Evolutionary conservation across 2,113 vertebrate genomes (phyloP).

Genomic region (Donacobius atricapilla): DNA sequence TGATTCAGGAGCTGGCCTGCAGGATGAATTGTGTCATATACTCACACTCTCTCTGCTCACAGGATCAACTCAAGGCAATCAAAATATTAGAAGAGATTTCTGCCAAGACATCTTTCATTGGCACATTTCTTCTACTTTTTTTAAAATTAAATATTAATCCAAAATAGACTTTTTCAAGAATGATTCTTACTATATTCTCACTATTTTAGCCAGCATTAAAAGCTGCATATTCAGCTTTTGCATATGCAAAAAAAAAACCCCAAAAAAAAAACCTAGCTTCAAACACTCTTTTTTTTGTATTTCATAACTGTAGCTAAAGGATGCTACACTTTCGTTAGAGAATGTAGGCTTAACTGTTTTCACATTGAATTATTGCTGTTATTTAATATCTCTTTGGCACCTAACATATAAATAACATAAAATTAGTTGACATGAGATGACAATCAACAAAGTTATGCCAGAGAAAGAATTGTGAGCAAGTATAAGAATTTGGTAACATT

Average conservation of each 20-base stretch:
- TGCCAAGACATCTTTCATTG: not conserved
- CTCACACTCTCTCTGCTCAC: not conserved
- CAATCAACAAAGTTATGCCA: not conserved
- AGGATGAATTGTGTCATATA: fast-evolving
- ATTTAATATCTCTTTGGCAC: not conserved
- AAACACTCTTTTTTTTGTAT: not conserved
- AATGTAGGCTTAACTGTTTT: not conserved
- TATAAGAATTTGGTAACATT: not conserved
- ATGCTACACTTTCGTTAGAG: not conserved
- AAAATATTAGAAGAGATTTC: not conserved
- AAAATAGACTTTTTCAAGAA: not conserved
- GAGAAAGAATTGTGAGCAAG: not conserved
- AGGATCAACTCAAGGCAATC: not conserved
- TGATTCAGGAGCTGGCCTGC: too few relatives aligned
- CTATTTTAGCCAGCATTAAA: not conserved
- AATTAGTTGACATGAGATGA: not conserved
- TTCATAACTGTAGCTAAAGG: not conserved
- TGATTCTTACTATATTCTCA: not conserved
- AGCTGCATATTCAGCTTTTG: too few relatives aligned
- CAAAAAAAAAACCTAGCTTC: too few relatives aligned
- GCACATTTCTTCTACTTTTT: not conserved
- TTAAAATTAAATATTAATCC: not conserved
- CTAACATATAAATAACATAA: not conserved
- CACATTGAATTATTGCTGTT: not conserved
- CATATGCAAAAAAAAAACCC: not conserved